Evolutionary conservation across 2,113 vertebrate species (phyloP), one percentile per base, ranked within the genome.

Genomic region (Melanerpes aurifrons): DNA sequence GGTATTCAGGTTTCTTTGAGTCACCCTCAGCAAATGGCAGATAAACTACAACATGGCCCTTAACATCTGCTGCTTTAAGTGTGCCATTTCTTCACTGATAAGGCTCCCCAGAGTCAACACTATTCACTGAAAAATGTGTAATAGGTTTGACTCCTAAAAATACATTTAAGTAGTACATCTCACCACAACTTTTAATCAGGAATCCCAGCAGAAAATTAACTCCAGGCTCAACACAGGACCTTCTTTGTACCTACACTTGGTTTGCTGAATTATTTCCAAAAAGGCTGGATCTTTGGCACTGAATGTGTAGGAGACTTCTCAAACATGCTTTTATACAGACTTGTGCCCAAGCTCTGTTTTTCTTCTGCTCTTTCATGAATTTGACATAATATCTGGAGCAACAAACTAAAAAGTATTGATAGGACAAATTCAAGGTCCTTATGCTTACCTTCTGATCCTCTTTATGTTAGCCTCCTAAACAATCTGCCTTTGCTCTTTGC

Each of bases 181-280:
- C 66, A 73, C 59, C 71, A 37, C 64, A 94, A 63, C 24, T 82
- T 92, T 91, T 80, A 84, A 82, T 90, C 53, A 87, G 64, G 75
- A 94, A 89, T 76, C 64, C 56, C 71, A 76, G 32, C 31, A 92
- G 48, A 74, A 91, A 80, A 70, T 61, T 92, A 80, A 73, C 40
- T 92, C 31, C 24, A 37, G 47, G n/a, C 68, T 82, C 63, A 87
- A 7, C 13, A 96, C 64, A 96, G 74, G n/a, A 89, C 59, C 77
- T 80, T 84, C 89, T 93, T 93, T 92, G 71, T 91, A 87, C 40
- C 61, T 72, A 43, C 76, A 68, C 71, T 87, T 80, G 64, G 67
- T 32, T 91, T 82, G 61, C 53, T 1, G 1, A 96, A 71, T 66
- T 35, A 73, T 71, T 93, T 89, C 59, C 84, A 94, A 72, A 85